Base-by-base conservation (phyloP, 2,797 vertebrate genomes). In the Dendrocincla fuliginosa region DNA sequence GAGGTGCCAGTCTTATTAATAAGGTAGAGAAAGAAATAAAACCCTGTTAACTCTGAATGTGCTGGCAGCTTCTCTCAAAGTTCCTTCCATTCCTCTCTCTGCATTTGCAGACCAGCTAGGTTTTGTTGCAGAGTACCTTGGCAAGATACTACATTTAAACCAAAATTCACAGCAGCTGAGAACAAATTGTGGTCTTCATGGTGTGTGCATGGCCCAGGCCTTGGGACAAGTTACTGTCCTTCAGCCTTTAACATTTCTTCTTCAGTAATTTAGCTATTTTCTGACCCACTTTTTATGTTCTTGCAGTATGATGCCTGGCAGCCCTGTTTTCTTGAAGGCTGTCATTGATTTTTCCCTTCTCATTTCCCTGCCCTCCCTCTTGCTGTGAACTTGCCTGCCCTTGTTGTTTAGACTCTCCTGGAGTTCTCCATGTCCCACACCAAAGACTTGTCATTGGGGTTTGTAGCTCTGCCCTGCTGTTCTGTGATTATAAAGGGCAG, bases 101-200 rank as follows among this genome's bases (percentile, higher is more conserved):
- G 24, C 47, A 18, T 49, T 14, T 80, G 46, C 46, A 52, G 42
- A 50, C 30, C 39, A 63, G 5, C 12, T 27, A 33, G 17, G 27
- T n/a, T 37, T 69, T 53, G 20, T 37, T 74, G 13, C 42, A 61
- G 75, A 47, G 30, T 41, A 46, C 53, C 52, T 24, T 57, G 70
- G 13, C 35, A 55, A 74, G 52, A 18, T 30, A 4, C 6, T 57
- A 33, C 20, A 32, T 63, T 50, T 50, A 87, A 57, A 67, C 16
- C 42, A 33, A 79, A 47, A 59, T 59, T 41, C 15, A 19, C 27
- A 60, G 57, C 30, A 16, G 16, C 27, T 27, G 44, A 10, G 37
- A 32, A 3, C 33, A 9, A 24, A 18, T 3, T 5, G 0, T 6
- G 24, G 33, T 52, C n/a, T 35, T 49, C 32, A 1, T 33, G 37